A percentile compares a stretch with the other conserved stretches of the same genome.
Evolutionary conservation across 2,113 vertebrate species (phyloP).

Genomic region (Rhinolophus ferrumequinum): DNA sequence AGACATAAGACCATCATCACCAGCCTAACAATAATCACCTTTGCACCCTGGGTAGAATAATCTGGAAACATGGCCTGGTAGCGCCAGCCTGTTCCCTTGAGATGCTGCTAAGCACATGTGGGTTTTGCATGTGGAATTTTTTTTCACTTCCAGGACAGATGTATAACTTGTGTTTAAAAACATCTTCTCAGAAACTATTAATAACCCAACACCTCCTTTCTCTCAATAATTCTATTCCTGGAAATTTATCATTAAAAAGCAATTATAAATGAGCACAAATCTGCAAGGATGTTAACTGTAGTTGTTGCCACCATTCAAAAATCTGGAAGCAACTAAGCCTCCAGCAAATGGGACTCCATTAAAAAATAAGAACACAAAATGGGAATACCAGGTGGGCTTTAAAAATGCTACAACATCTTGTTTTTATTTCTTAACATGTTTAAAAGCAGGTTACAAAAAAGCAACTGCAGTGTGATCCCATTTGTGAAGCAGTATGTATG

Average conservation of each 20-base stretch:
- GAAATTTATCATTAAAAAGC: not conserved
- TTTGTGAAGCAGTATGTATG: not conserved
- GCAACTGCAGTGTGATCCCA: not conserved
- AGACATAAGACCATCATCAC: not conserved
- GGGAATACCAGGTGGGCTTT: not conserved
- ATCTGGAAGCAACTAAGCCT: not conserved
- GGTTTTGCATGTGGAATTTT: not conserved
- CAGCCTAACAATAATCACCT: not conserved
- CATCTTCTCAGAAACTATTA: not conserved
- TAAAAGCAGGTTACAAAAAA: not conserved
- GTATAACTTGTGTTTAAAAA: not conserved
- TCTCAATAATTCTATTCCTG: conserved; percentile 1
- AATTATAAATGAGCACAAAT: not conserved
- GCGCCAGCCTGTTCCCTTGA: not conserved
- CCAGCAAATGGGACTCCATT: not conserved
- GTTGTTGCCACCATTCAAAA: not conserved
- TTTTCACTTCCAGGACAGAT: not conserved
- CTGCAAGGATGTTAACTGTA: not conserved
- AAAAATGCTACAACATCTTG: not conserved
- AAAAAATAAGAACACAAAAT: not conserved
- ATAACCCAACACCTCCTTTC: not conserved
- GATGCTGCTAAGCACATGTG: not conserved
- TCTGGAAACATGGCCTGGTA: not conserved
- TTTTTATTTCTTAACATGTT: not conserved
- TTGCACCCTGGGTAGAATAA: not conserved